Evolutionary conservation across 2,888 invertebrate species (phyloP), one percentile per base, ranked within the genome.

Genomic region (Suillia variegata): DNA sequence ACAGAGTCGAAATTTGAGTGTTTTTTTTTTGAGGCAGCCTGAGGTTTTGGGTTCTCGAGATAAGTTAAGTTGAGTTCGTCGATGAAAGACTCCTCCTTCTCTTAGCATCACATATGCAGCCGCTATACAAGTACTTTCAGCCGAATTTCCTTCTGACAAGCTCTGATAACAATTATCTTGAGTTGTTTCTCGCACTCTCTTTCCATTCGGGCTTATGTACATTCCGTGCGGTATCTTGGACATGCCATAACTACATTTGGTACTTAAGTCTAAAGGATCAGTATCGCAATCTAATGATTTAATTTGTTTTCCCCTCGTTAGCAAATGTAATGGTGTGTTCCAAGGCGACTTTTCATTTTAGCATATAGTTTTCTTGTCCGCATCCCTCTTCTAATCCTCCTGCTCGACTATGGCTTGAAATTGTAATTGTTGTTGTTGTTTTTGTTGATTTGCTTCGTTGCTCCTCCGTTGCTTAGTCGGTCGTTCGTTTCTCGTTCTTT

Each of bases 301-400:
- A 81, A 80, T 81, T 80, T 80, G 78, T 75, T 76, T 72, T 74
- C 77, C 74, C 74, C 78, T 80, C 80, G 80, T 80, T 80, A 77
- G 76, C 71, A 76, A 71, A 74, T 76, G 78, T 79, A 78, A 78
- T 78, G 78, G 78, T 77, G 73, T 79, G 77, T 76, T 74, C 72
- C 64, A 64, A 69, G 72, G 59, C 65, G 61, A 66, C 72, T 76
- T 70, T 62, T 64, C 60, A 60, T 66, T 56, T 61, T 65, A 31
- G n/a, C 24, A 33, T 15, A 42, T 22, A 24, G 12, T 54, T n/a
- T n/a, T n/a, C n/a, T n/a, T n/a, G 24, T 53, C 2, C 34, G 34
- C 50, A 33, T 5, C 17, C 13, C 31, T 6, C 13, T 24, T 1
- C 12, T 13, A 21, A 5, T 5, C 31, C 31, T 31, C 12, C 31